phyloP scores from a whole-genome alignment of 2,888 invertebrate species.

The Amblyteles armatorius region DNA sequence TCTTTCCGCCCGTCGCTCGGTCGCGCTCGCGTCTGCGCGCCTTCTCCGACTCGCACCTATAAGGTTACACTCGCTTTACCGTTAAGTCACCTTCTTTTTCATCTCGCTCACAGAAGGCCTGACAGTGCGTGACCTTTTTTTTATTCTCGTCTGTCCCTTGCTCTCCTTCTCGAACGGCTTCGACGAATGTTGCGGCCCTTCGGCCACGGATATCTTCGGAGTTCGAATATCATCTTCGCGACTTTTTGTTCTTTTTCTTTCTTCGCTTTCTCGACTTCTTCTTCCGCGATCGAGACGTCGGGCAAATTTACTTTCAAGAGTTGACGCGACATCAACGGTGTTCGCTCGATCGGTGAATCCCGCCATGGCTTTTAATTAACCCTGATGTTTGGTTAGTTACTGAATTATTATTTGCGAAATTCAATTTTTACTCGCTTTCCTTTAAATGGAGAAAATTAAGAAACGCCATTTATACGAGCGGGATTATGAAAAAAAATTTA shows the following conservation, averaged over 20 bases:
- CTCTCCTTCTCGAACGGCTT: slow-evolving; percentile 51
- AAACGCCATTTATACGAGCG: neutral
- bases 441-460: neutral
- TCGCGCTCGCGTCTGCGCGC: slow-evolving; percentile 63
- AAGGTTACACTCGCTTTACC: slow-evolving; percentile 81
- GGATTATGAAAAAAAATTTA: neutral
- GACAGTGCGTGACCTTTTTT: slow-evolving; percentile 53
- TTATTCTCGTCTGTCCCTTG: slow-evolving; percentile 58
- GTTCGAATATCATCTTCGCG: neutral
- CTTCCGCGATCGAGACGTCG: neutral
- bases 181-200: slow-evolving; percentile 7
- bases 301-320: neutral
- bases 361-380: neutral
- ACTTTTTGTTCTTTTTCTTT: neutral
- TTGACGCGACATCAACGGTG: neutral
- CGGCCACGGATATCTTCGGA: slow-evolving; percentile 16
- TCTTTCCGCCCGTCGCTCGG: slow-evolving; percentile 60
- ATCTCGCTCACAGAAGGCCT: slow-evolving; percentile 66
- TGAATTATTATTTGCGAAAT: neutral
- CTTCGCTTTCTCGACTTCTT: slow-evolving; percentile 10
- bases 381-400: neutral
- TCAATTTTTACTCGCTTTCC: neutral
- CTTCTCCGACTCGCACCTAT: slow-evolving; percentile 73
- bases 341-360: neutral
- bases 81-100: slow-evolving; percentile 79